Conservation (phyloP, 2,888 invertebrate genomes). For the Calephelis perditalis region DNA sequence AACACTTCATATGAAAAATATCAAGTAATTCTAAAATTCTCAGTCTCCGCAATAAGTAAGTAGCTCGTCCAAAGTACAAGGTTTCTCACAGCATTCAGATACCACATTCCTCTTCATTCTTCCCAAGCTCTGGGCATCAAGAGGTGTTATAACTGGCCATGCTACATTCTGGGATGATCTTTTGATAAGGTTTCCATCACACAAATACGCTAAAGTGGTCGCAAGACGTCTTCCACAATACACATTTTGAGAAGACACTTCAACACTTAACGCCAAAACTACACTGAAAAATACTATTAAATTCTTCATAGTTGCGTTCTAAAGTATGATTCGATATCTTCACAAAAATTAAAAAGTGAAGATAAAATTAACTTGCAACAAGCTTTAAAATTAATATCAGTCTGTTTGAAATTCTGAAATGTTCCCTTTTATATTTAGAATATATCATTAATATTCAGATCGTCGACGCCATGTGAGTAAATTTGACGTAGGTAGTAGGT, state of each 20-base stretch:
- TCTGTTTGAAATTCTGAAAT: not conserved
- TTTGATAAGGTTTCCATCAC: slow-evolving; percentile 1
- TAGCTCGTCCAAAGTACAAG: slow-evolving; percentile 37
- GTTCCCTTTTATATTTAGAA: not conserved
- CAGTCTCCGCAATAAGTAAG: slow-evolving; percentile 34
- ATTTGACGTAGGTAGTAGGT: not conserved
- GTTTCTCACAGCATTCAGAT: slow-evolving; percentile 40
- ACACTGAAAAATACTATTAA: not conserved
- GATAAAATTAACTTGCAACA: no score
- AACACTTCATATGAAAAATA: no score
- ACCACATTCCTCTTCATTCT: slow-evolving; percentile 32
- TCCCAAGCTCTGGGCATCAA: not conserved
- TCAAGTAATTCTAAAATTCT: not conserved
- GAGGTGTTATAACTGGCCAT: not conserved
- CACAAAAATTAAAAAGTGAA: no score
- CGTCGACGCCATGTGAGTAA: not conserved
- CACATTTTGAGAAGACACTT: slow-evolving; percentile 1
- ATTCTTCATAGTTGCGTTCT: not conserved
- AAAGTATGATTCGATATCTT: no score
- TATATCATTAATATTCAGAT: slow-evolving; percentile 3
- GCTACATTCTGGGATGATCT: not conserved
- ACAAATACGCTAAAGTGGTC: not conserved
- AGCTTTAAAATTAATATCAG: no score
- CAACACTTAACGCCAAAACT: not conserved
- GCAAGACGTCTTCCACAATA: slow-evolving; percentile 2